Percentiles rank a stretch among this genome's conserved stretches.
Evolutionary conservation across 2,888 invertebrate genomes (phyloP).

Genomic region (Ophion slaviceki): DNA sequence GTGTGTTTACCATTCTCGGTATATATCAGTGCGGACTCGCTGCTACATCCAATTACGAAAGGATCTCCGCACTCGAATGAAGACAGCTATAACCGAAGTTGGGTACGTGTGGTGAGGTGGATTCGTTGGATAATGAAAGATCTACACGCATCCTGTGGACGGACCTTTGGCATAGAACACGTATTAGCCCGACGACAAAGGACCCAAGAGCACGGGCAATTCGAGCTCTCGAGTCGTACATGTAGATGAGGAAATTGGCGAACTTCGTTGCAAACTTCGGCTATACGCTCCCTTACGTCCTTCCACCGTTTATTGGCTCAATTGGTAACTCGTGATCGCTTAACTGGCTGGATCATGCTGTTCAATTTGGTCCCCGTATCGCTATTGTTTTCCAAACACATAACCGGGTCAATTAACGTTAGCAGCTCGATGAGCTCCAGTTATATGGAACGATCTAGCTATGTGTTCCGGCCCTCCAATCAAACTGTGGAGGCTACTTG

Average conservation of each 20-base stretch:
- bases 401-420: slow-evolving; percentile 9
- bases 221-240: slow-evolving; percentile 29
- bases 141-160: not conserved
- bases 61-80: slow-evolving; percentile 4
- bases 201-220: slow-evolving; percentile 6
- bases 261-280: slow-evolving; percentile 50
- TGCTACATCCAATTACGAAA: slow-evolving; percentile 23
- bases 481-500: not conserved
- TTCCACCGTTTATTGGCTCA: not conserved
- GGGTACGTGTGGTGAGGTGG: slow-evolving; percentile 2
- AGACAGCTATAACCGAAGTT: slow-evolving; percentile 28
- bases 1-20: slow-evolving; percentile 1
- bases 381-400: slow-evolving; percentile 29
- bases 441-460: not conserved
- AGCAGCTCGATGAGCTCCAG: not conserved
- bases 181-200: slow-evolving; percentile 2
- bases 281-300: slow-evolving; percentile 1
- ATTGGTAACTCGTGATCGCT: slow-evolving; percentile 7
- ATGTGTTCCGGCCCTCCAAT: not conserved
- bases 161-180: slow-evolving; percentile 23
- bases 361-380: slow-evolving; percentile 1
- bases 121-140: slow-evolving; percentile 33
- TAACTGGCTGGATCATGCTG: slow-evolving; percentile 18
- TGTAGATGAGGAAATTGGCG: slow-evolving; percentile 33
- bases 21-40: slow-evolving; percentile 10